phyloP scores from a whole-genome alignment of 2,113 vertebrate species.

The Prietella phreatophila region DNA sequence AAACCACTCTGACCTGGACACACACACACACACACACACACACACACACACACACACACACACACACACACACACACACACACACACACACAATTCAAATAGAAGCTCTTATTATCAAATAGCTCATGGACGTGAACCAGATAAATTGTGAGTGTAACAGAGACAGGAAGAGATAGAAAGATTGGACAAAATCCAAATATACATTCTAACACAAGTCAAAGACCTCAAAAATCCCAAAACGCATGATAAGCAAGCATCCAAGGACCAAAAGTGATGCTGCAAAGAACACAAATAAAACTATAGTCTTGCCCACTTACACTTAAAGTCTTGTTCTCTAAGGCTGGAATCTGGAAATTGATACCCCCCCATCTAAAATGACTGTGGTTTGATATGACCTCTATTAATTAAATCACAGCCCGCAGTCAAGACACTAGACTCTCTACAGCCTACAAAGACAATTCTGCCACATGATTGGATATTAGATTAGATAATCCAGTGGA shows the following conservation, averaged over 20 bases:
- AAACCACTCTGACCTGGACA: constrained; percentile 90
- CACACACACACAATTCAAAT: constrained; percentile 13
- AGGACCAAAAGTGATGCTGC: background rate
- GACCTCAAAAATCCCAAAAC: background rate
- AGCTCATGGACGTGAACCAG: background rate
- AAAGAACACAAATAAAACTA: background rate
- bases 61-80: constrained; percentile 39
- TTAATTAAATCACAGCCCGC: background rate
- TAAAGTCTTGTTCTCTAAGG: background rate
- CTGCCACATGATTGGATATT: background rate
- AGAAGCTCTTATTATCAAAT: background rate
- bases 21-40: constrained; percentile 35
- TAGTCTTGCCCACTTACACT: background rate
- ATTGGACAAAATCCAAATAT: constrained; percentile 12
- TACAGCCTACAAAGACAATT: background rate
- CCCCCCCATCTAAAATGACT: background rate
- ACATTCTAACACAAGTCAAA: background rate
- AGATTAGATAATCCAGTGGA: no score
- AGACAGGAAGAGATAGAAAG: background rate
- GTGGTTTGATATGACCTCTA: background rate
- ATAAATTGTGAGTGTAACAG: background rate
- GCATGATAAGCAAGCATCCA: background rate
- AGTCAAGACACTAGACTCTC: background rate
- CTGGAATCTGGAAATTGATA: background rate
- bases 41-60: constrained; percentile 38